Conservation (phyloP, 2,113 vertebrate genomes). For the Phrynocephalus versicolor region DNA sequence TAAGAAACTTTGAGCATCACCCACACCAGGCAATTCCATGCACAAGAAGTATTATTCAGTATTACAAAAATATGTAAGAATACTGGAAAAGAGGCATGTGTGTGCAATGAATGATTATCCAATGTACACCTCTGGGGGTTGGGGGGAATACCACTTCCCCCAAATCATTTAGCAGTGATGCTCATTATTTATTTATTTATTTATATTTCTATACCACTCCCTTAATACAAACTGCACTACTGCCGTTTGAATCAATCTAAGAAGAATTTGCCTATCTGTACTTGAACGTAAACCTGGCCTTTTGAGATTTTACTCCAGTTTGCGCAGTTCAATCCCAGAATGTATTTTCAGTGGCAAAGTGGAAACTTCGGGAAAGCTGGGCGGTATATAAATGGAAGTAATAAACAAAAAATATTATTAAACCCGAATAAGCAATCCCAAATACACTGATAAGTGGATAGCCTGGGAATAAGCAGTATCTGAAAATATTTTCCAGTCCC, state of each 20-base stretch:
- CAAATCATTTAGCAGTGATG: neutral
- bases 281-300: neutral
- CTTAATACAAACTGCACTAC: too few relatives aligned
- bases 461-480: neutral
- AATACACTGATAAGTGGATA: neutral
- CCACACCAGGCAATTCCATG: neutral
- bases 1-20: neutral
- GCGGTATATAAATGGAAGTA: too few relatives aligned
- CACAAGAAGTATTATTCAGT: neutral
- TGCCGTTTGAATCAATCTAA: neutral
- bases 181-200: too few relatives aligned
- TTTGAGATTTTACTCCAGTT: neutral
- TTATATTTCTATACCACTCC: too few relatives aligned
- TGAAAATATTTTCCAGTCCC: neutral
- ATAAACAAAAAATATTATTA: too few relatives aligned
- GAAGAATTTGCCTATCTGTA: neutral
- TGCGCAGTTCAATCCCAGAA: neutral
- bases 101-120: neutral
- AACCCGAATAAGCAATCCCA: neutral
- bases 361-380: too few relatives aligned
- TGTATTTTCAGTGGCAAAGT: neutral
- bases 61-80: neutral
- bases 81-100: neutral
- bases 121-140: neutral
- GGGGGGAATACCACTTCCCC: neutral